Base-by-base conservation (phyloP, 92 coral and sea anemone species). In the Porites rus region DNA sequence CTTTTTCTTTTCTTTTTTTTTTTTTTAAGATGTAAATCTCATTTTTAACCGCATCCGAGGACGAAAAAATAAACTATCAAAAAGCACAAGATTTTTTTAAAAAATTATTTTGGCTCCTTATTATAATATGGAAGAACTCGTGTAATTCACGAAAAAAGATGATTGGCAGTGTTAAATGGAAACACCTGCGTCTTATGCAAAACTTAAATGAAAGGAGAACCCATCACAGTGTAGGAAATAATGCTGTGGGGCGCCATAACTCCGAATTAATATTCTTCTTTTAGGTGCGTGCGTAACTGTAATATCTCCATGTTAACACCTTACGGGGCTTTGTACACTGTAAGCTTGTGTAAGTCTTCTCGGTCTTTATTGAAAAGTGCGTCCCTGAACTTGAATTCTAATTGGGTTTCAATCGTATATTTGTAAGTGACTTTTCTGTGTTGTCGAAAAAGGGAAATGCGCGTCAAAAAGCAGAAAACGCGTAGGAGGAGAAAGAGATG, bases 171-270 rank as follows among this genome's bases (percentile, higher is more conserved):
- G 10, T 72, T 61, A 19, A 51, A 51, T 83, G 17, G 21, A 62
- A 83, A 64, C 87, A 83, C 66, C 87, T 83, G 87, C 80, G 19
- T 19, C 12, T 18, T 74, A 83, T 83, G 79, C 80, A 83, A 62
- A 83, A 83, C 62, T 83, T 73, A 61, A 74, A 65, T 66, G 80
- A 72, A 74, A 65, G 16, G 63, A 74, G 50, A 67, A 73, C 80
- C 72, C 87, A 72, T 83, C 87, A 73, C n/a, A 28, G 86, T 69
- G 53, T 24, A 62, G 16, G 74, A 66, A 74, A 72, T 50, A 61
- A 54, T 83, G 25, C 73, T n/a, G 78, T 65, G 62, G 80, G 87
- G 80, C 24, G 80, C 87, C 87, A 73, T 61, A 75, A 60, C 62
- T 59, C 13, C 19, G 69, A 73, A 83, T 69, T 81, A 56, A 81